Percentiles rank a stretch among this genome's conserved stretches.
These are phyloP conservation scores for Plemyria rubiginata DNA, from an alignment of 2,888 invertebrate genomes.

Conservation along the genomic window DNA sequence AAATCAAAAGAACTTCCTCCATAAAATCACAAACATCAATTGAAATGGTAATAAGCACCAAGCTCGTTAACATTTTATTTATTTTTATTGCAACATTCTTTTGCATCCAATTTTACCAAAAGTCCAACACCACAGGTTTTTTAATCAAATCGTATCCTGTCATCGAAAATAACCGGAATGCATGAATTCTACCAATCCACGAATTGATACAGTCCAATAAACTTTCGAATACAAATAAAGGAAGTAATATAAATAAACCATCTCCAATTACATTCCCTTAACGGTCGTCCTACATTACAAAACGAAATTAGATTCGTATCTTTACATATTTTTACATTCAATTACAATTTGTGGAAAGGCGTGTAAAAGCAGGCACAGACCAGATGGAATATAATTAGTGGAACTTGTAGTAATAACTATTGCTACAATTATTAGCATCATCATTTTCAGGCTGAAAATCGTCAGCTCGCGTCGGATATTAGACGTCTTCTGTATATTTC, in stretches of 20 bases:
- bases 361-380: neutral
- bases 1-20: too few relatives aligned
- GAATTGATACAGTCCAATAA: conserved; percentile 19
- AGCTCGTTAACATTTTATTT: neutral
- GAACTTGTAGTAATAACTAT: too few relatives aligned
- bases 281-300: conserved; percentile 11
- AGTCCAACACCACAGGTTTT: neutral
- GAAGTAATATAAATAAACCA: conserved; percentile 27
- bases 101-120: neutral
- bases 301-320: conserved; percentile 9
- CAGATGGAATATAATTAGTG: too few relatives aligned
- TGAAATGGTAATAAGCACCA: neutral
- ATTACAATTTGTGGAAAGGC: neutral
- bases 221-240: conserved; percentile 27
- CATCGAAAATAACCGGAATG: neutral
- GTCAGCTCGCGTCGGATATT: too few relatives aligned
- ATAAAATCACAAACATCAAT: too few relatives aligned
- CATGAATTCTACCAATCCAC: conserved; percentile 12
- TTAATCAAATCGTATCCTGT: neutral
- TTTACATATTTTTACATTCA: conserved; percentile 6
- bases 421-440: too few relatives aligned
- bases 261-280: conserved; percentile 20
- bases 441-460: too few relatives aligned
- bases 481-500: too few relatives aligned
- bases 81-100: neutral